These are phyloP conservation scores for Ctenopoma multispine DNA, from an alignment of 2,797 vertebrate species.

Conservation along the genomic window DNA sequence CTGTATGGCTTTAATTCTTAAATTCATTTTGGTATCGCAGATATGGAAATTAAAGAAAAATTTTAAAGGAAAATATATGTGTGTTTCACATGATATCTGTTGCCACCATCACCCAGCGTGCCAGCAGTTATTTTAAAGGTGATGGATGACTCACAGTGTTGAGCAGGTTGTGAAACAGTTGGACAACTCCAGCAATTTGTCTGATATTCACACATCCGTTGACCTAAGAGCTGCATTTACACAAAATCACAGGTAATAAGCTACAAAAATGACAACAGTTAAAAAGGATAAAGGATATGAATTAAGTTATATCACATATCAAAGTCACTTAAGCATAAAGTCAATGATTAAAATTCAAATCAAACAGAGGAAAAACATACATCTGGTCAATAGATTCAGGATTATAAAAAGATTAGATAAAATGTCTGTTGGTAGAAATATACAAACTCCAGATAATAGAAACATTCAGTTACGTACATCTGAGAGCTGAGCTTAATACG, in stretches of 20 bases:
- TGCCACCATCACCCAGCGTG: slow-evolving; percentile 49
- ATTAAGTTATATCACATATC: slow-evolving; percentile 76
- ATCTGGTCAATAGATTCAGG: slow-evolving; percentile 81
- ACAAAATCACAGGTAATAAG: slow-evolving; percentile 57
- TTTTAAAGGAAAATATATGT: slow-evolving; percentile 30
- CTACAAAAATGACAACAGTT: slow-evolving; percentile 63
- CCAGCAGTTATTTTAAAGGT: slow-evolving; percentile 54
- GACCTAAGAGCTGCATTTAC: slow-evolving; percentile 71
- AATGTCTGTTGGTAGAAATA: slow-evolving; percentile 84
- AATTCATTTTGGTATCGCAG: slow-evolving; percentile 83
- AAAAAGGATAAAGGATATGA: slow-evolving; percentile 66
- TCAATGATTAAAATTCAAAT: slow-evolving; percentile 76
- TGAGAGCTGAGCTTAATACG: slow-evolving; percentile 86
- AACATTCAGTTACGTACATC: slow-evolving; percentile 91
- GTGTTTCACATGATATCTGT: slow-evolving; percentile 61
- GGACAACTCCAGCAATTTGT: slow-evolving; percentile 66
- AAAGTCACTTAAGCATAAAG: slow-evolving; percentile 79
- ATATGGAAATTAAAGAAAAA: slow-evolving; percentile 53
- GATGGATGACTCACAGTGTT: slow-evolving; percentile 64
- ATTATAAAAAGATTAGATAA: slow-evolving; percentile 85
- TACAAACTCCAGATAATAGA: slow-evolving; percentile 83
- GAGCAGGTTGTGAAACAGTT: slow-evolving; percentile 66
- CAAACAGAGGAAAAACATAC: slow-evolving; percentile 64
- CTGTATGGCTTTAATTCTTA: slow-evolving; percentile 82
- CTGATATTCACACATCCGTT: slow-evolving; percentile 74